Percentiles rank a stretch among this genome's conserved stretches.
These are phyloP conservation scores for Agelas oroides DNA, from an alignment of 37 sponge, comb jelly and placozoan species.

Conservation along the genomic window DNA sequence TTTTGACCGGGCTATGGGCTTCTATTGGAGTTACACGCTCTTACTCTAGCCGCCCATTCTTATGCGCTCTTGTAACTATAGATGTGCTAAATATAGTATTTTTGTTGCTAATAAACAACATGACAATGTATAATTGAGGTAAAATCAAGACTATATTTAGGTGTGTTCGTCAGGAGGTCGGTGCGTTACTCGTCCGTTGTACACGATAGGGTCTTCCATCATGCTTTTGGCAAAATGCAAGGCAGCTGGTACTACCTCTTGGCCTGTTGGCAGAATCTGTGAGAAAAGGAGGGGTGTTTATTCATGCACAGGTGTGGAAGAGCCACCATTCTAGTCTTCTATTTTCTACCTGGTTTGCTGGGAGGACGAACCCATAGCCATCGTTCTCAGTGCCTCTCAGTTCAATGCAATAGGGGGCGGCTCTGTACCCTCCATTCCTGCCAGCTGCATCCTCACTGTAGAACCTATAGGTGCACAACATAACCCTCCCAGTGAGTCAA, in stretches of 20 bases:
- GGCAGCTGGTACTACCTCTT: constrained; percentile 65
- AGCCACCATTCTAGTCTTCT: neutral
- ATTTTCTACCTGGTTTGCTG: constrained; percentile 58
- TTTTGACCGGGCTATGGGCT: too few species aligned
- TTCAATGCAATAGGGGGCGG: constrained; percentile 67
- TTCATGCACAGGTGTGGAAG: too few species aligned
- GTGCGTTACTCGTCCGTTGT: neutral
- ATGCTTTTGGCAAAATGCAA: constrained; percentile 27
- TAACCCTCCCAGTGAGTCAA: too few species aligned
- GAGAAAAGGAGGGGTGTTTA: neutral
- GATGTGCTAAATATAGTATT: too few species aligned
- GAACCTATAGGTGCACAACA: constrained; percentile 58
- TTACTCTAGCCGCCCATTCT: too few species aligned
- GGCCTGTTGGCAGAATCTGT: constrained; percentile 66
- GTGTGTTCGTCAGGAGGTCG: too few species aligned
- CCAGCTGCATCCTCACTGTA: constrained; percentile 59
- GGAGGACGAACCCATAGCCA: constrained; percentile 58
- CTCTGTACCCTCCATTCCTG: constrained; percentile 53
- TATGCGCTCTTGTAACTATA: too few species aligned
- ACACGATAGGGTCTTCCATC: constrained; percentile 14
- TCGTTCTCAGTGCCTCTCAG: constrained; percentile 57
- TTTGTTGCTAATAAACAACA: too few species aligned
- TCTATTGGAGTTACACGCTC: too few species aligned
- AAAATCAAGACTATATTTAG: too few species aligned
- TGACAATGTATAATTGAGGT: too few species aligned